These are phyloP conservation scores for Austrolebias charrua DNA, from an alignment of 2,797 vertebrate species.

Conservation along the genomic window DNA sequence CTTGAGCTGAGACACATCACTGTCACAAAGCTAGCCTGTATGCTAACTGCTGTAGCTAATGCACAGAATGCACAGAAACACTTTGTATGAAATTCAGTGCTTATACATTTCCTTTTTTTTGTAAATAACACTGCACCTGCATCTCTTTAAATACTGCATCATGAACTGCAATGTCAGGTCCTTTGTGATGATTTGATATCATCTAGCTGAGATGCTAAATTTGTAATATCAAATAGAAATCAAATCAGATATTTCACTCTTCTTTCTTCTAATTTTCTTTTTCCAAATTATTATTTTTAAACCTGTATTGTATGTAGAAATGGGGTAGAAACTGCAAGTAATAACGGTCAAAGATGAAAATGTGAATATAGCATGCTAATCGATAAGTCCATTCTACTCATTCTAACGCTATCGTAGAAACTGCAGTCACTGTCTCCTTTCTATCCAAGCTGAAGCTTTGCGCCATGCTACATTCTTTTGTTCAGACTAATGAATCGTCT, in stretches of 20 bases:
- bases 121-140: neutral
- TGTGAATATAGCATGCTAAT: constrained; percentile 39
- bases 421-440: constrained; percentile 77
- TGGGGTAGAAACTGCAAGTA: constrained; percentile 19
- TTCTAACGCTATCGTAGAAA: constrained; percentile 67
- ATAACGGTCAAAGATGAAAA: constrained; percentile 10
- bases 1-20: neutral
- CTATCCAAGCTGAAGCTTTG: constrained; percentile 73
- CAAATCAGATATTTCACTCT: neutral
- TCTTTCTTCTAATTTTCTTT: neutral
- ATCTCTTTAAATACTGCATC: constrained; percentile 8
- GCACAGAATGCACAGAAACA: neutral
- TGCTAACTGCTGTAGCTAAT: constrained; percentile 8
- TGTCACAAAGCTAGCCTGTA: constrained; percentile 5
- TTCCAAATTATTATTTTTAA: neutral
- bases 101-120: neutral
- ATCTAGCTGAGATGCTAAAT: constrained; percentile 10
- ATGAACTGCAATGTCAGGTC: constrained; percentile 16
- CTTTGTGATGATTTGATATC: neutral
- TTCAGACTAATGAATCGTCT: constrained; percentile 64
- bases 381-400: constrained; percentile 66
- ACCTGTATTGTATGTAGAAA: constrained; percentile 6
- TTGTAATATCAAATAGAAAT: constrained; percentile 17
- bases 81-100: neutral
- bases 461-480: constrained; percentile 82